Percentiles rank a stretch among this genome's conserved stretches.
Conservation (phyloP, 2,797 vertebrate species). For the Sternarchorhynchus goeldii region DNA sequence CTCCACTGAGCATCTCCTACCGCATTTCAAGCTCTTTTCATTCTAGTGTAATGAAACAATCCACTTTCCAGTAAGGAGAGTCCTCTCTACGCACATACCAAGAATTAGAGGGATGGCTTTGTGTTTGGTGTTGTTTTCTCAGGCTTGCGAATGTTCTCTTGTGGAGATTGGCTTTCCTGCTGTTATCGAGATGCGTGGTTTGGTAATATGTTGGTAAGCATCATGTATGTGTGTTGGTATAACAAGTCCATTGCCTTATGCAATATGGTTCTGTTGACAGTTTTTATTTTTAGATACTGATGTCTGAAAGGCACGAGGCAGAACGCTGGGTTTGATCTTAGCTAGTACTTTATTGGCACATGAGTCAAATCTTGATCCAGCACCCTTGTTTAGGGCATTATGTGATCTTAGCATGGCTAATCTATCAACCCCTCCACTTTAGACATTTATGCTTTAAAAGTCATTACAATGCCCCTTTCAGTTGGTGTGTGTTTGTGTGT, state of each 20-base stretch:
- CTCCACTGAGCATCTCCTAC: constrained; percentile 39
- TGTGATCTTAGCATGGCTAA: too few species aligned
- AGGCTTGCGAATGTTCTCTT: neutral
- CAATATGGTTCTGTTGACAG: neutral
- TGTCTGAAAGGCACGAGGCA: too few species aligned
- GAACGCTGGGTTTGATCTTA: too few species aligned
- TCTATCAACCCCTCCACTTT: too few species aligned
- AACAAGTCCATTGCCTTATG: constrained; percentile 19
- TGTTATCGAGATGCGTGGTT: constrained; percentile 33
- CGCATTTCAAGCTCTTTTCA: constrained; percentile 12
- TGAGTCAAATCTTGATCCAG: too few species aligned
- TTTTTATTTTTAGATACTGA: too few species aligned
- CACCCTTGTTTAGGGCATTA: too few species aligned
- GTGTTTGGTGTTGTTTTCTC: neutral
- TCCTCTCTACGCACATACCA: neutral
- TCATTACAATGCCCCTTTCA: too few species aligned
- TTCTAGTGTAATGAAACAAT: constrained; percentile 25
- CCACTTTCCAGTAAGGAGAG: constrained; percentile 7
- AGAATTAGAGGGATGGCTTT: neutral
- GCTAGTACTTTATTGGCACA: too few species aligned
- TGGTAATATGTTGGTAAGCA: constrained; percentile 25
- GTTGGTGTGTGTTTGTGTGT: too few species aligned
- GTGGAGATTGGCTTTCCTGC: neutral
- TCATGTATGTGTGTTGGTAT: constrained; percentile 57
- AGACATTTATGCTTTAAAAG: too few species aligned